Conservation (phyloP, 2,113 vertebrate species). For the Phoenicopterus ruber region DNA sequence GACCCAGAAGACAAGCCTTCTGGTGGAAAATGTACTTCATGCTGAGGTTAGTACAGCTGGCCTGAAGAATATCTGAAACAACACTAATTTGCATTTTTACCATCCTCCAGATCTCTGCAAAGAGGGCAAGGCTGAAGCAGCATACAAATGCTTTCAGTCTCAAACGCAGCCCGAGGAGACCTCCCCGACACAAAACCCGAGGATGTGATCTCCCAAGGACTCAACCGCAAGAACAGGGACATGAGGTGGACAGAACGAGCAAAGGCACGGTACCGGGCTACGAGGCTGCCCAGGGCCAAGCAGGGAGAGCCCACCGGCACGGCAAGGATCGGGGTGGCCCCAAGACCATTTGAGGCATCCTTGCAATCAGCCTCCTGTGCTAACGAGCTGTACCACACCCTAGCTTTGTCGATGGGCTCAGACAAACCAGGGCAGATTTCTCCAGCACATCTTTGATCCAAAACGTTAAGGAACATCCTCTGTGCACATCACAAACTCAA, state of each 20-base stretch:
- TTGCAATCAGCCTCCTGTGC: neutral
- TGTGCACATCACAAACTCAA: neutral
- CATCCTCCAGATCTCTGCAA: neutral
- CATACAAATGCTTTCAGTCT: neutral
- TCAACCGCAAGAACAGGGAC: neutral
- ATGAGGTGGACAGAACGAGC: neutral
- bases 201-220: neutral
- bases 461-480: neutral
- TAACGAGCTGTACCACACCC: fast-evolving
- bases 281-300: neutral
- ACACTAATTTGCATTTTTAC: neutral
- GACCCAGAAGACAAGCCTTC: neutral
- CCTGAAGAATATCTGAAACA: neutral
- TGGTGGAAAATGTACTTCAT: neutral
- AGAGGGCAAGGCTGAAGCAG: neutral
- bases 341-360: neutral
- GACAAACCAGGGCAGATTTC: neutral
- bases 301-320: neutral
- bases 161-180: fast-evolving
- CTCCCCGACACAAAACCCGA: fast-evolving
- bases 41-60: neutral
- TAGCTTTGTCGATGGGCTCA: neutral
- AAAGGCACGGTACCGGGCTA: neutral
- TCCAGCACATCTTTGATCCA: neutral
- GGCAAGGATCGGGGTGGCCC: neutral